Conservation (phyloP, 2,113 vertebrate genomes). For the Verasper variegatus region DNA sequence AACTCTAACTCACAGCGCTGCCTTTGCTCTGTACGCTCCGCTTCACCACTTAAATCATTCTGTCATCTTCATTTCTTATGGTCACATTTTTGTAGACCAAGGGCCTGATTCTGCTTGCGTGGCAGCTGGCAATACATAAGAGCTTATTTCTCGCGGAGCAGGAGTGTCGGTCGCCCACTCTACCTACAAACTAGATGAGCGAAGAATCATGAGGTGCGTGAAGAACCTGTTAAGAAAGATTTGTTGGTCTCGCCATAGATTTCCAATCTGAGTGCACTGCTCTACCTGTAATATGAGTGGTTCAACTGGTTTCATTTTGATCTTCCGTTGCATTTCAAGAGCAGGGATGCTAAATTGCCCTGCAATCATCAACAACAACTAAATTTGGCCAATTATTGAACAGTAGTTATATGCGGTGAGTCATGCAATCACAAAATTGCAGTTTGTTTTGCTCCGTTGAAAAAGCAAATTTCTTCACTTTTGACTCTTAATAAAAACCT, state of each 20-base stretch:
- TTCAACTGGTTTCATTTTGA: constrained; percentile 1
- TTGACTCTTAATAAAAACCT: neutral
- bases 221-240: too few species aligned
- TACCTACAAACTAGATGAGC: neutral
- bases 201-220: neutral
- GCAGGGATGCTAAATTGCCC: neutral
- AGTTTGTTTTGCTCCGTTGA: constrained; percentile 8
- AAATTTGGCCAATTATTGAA: constrained; percentile 30
- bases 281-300: neutral
- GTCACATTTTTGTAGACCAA: constrained; percentile 18
- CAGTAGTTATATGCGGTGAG: constrained; percentile 18
- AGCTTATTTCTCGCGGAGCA: constrained; percentile 20
- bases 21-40: constrained; percentile 14
- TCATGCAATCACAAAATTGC: constrained; percentile 29
- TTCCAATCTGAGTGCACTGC: neutral
- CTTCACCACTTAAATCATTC: constrained; percentile 40
- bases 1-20: constrained; percentile 8
- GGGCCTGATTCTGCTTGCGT: constrained; percentile 16
- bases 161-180: neutral
- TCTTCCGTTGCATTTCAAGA: neutral
- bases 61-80: constrained; percentile 32
- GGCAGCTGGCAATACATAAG: constrained; percentile 28
- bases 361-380: neutral
- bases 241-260: neutral
- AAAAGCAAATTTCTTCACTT: constrained; percentile 4